These are phyloP conservation scores for Tetheella fluctuosa DNA, from an alignment of 2,888 invertebrate species.

Conservation along the genomic window DNA sequence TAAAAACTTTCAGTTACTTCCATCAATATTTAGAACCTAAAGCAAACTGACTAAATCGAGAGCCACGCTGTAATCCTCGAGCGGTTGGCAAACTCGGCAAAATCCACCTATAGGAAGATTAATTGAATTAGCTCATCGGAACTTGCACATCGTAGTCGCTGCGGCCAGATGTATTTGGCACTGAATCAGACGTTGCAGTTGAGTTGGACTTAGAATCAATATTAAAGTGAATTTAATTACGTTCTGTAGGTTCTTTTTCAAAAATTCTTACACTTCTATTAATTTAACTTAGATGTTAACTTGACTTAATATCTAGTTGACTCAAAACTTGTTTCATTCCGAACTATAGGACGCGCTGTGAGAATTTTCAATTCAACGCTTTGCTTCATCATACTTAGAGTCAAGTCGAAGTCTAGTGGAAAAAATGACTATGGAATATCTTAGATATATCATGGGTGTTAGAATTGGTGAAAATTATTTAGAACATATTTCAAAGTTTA, in stretches of 20 bases:
- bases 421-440: no score
- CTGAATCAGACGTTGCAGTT: neutral
- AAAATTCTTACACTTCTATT: no score
- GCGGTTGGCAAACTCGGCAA: conserved; percentile 29
- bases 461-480: no score
- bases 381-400: no score
- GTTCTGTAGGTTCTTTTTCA: no score
- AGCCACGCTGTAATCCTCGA: conserved; percentile 26
- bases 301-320: no score
- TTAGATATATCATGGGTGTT: no score
- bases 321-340: no score
- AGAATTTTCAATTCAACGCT: no score
- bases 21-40: conserved; percentile 28
- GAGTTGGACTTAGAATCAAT: neutral
- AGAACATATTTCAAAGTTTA: no score
- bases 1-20: neutral
- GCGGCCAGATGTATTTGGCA: conserved; percentile 24
- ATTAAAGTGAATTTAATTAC: neutral
- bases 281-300: neutral
- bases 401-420: no score
- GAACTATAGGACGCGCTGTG: no score
- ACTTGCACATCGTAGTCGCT: conserved; percentile 23
- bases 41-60: conserved; percentile 27
- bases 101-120: conserved; percentile 35
- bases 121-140: conserved; percentile 44